Evolutionary conservation across 2,888 invertebrate genomes (phyloP).

Genomic region (Cerastis rubricosa): DNA sequence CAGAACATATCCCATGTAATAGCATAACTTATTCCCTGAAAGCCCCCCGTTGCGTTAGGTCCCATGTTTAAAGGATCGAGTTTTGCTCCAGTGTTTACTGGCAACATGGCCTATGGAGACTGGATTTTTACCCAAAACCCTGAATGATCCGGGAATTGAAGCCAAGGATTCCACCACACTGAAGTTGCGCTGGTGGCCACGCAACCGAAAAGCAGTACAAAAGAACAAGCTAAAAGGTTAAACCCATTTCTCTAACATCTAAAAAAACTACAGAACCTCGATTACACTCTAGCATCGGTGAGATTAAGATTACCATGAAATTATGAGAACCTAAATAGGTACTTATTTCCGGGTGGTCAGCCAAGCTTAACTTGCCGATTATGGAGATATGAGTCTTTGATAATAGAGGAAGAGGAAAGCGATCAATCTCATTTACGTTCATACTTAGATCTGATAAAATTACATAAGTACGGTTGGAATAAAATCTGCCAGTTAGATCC

Average conservation of each 20-base stretch:
- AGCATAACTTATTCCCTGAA: not conserved
- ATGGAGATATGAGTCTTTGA: slow-evolving; percentile 8
- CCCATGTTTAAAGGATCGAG: not conserved
- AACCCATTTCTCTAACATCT: not conserved
- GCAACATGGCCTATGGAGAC: not conserved
- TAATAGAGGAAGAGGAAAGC: not conserved
- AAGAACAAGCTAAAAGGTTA: no score
- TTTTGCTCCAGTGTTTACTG: not conserved
- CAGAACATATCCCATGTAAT: no score
- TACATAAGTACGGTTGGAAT: not conserved
- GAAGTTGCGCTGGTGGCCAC: not conserved
- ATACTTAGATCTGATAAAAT: not conserved
- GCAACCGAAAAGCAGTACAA: not conserved
- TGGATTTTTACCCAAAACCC: not conserved
- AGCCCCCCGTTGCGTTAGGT: not conserved
- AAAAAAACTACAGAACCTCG: not conserved
- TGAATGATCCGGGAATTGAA: no score
- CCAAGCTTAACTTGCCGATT: slow-evolving; percentile 34
- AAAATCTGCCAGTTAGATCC: not conserved
- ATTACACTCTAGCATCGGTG: not conserved
- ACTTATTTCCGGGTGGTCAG: slow-evolving; percentile 17
- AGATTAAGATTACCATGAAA: slow-evolving; percentile 13
- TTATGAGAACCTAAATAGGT: slow-evolving; percentile 10
- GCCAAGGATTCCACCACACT: not conserved
- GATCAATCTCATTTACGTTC: not conserved